phyloP scores from a whole-genome alignment of 1,140 invertebrate genomes.

The Drosophila albomicans region DNA sequence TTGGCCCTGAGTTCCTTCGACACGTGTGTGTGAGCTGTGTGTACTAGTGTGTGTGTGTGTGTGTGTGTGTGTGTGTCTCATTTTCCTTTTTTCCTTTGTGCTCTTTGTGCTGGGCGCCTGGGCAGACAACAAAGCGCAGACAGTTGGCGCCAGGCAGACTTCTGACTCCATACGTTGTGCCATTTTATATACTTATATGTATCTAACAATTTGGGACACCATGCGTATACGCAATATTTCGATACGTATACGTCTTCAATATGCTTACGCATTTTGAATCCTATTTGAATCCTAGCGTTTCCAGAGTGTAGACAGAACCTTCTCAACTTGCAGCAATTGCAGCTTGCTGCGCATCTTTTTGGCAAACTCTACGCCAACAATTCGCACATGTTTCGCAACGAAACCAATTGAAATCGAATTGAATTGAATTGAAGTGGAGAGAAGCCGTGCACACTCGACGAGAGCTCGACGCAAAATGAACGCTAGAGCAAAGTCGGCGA shows the following conservation, averaged over 20 bases:
- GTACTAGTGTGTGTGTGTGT: background rate
- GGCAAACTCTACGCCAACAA: conserved; percentile 2
- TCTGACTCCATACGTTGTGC: conserved; percentile 8
- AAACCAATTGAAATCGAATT: background rate
- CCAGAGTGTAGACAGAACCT: conserved; percentile 59
- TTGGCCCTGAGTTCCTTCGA: conserved; percentile 8
- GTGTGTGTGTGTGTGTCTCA: background rate
- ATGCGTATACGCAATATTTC: conserved; percentile 38
- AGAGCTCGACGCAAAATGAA: conserved; percentile 49
- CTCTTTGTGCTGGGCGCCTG: conserved; percentile 25
- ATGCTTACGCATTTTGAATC: conserved; percentile 21
- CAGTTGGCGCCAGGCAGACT: conserved; percentile 52
- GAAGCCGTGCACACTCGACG: conserved; percentile 32
- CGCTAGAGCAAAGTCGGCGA: conserved; percentile 13
- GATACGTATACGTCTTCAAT: background rate
- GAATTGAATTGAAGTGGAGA: too few relatives aligned
- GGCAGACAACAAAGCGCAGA: conserved; percentile 54
- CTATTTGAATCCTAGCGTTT: conserved; percentile 67
- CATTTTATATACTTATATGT: background rate
- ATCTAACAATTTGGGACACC: background rate
- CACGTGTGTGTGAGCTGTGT: conserved; percentile 9
- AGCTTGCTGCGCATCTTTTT: conserved; percentile 54
- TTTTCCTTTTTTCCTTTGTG: background rate
- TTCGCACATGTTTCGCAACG: background rate
- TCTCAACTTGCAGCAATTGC: conserved; percentile 47